A percentile compares a stretch with the other conserved stretches of the same genome.
These are phyloP conservation scores for Hepsetus odoe DNA, from an alignment of 2,113 vertebrate species.

Conservation along the genomic window DNA sequence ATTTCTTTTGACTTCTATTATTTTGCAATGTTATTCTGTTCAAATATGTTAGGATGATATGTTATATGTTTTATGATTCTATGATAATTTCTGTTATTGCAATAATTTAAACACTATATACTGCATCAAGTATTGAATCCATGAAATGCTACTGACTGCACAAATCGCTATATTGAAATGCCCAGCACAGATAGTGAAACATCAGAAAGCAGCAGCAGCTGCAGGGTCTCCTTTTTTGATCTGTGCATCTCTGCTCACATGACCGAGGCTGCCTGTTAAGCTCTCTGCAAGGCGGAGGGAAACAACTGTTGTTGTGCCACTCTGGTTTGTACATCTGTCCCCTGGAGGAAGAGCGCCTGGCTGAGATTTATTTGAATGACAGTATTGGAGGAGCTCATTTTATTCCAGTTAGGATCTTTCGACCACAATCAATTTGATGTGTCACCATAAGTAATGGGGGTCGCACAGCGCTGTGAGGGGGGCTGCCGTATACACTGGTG, in stretches of 20 bases:
- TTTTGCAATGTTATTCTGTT: too few relatives aligned
- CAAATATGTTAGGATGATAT: too few relatives aligned
- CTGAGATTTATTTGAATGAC: slow-evolving; percentile 72
- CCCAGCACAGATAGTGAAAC: neutral
- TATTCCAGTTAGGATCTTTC: slow-evolving; percentile 81
- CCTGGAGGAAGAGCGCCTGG: slow-evolving; percentile 59
- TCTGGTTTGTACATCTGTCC: slow-evolving; percentile 60
- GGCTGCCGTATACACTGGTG: slow-evolving; percentile 59
- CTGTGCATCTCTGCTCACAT: slow-evolving; percentile 51
- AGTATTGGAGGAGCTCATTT: slow-evolving; percentile 82
- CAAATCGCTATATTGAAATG: neutral
- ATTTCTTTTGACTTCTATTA: too few relatives aligned
- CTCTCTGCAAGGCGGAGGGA: slow-evolving; percentile 56
- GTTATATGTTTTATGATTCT: neutral
- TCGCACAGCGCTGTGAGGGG: slow-evolving; percentile 61
- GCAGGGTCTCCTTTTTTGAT: slow-evolving; percentile 49
- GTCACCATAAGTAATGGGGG: slow-evolving; percentile 79
- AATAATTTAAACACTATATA: neutral
- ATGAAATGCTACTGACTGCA: neutral
- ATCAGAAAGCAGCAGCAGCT: slow-evolving; percentile 14
- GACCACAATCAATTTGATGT: slow-evolving; percentile 80
- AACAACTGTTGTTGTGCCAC: slow-evolving; percentile 65
- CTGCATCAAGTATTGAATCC: neutral
- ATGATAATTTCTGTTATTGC: neutral
- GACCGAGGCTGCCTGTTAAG: slow-evolving; percentile 60